Evolutionary conservation across 1,140 invertebrate genomes (phyloP).

Genomic region (Hirudo medicinalis): DNA sequence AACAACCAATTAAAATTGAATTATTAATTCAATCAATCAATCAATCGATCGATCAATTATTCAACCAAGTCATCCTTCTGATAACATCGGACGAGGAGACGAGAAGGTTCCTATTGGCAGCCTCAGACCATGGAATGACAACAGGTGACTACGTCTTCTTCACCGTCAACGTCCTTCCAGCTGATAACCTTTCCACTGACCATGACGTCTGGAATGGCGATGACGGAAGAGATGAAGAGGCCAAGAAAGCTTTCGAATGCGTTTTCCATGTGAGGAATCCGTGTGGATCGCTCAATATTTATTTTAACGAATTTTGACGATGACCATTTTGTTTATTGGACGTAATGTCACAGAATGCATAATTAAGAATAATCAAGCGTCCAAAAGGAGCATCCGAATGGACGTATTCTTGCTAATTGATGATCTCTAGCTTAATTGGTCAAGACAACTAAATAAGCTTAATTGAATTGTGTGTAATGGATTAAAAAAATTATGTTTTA

Average conservation of each 20-base stretch:
- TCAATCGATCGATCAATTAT: background rate
- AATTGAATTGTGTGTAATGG: too few relatives aligned
- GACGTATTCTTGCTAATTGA: too few relatives aligned
- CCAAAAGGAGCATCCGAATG: too few relatives aligned
- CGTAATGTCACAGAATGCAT: background rate
- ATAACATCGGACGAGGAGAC: conserved; percentile 13
- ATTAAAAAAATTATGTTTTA: too few relatives aligned
- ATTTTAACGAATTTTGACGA: background rate
- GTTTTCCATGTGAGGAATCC: conserved; percentile 21
- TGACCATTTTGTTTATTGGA: background rate
- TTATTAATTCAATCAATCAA: background rate
- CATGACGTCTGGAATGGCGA: conserved; percentile 14
- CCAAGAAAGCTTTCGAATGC: conserved; percentile 20
- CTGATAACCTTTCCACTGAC: conserved; percentile 7
- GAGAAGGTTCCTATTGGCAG: conserved; percentile 9
- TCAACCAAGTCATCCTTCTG: conserved; percentile 6
- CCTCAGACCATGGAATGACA: conserved; percentile 17
- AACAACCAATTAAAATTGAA: too few relatives aligned
- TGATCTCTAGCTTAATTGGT: too few relatives aligned
- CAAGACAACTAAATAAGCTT: too few relatives aligned
- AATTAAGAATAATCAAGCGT: too few relatives aligned
- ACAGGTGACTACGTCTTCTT: conserved; percentile 20
- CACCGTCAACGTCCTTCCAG: conserved; percentile 19
- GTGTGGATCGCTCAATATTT: background rate
- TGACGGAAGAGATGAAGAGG: conserved; percentile 17